phyloP scores from a whole-genome alignment of 2,797 vertebrate species.

The Nothura maculosa region DNA sequence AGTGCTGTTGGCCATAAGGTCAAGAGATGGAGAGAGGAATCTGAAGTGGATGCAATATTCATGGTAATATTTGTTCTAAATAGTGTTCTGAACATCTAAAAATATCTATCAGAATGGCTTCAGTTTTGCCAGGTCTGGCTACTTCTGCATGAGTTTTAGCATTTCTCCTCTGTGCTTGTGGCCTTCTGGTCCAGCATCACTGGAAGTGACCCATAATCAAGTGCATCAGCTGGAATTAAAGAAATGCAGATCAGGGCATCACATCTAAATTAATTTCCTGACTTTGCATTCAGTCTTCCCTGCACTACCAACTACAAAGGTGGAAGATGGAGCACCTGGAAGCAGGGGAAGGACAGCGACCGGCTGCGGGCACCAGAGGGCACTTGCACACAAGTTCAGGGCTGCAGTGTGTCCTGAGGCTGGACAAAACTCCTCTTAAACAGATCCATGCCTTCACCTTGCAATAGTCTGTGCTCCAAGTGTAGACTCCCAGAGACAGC shows the following conservation, averaged over 20 bases:
- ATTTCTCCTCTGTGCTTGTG: not conserved
- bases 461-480: not conserved
- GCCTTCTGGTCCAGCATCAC: not conserved
- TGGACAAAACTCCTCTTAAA: not conserved
- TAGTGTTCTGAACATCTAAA: not conserved
- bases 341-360: slow-evolving; percentile 5
- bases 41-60: not conserved
- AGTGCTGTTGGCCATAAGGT: not conserved
- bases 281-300: slow-evolving; percentile 21
- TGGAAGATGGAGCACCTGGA: not conserved
- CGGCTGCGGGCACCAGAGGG: not conserved
- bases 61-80: not conserved
- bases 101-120: not conserved
- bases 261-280: slow-evolving; percentile 53
- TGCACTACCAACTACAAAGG: slow-evolving; percentile 29
- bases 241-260: slow-evolving; percentile 39
- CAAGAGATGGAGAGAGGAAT: not conserved
- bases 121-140: not conserved
- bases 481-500: too few species aligned
- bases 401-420: not conserved
- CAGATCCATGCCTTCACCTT: not conserved
- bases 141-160: not conserved
- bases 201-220: slow-evolving; percentile 30
- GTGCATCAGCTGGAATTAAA: slow-evolving; percentile 13
- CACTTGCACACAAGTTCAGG: not conserved